These are phyloP conservation scores for Pristis pectinata DNA, from an alignment of 2,797 vertebrate species.

Conservation along the genomic window DNA sequence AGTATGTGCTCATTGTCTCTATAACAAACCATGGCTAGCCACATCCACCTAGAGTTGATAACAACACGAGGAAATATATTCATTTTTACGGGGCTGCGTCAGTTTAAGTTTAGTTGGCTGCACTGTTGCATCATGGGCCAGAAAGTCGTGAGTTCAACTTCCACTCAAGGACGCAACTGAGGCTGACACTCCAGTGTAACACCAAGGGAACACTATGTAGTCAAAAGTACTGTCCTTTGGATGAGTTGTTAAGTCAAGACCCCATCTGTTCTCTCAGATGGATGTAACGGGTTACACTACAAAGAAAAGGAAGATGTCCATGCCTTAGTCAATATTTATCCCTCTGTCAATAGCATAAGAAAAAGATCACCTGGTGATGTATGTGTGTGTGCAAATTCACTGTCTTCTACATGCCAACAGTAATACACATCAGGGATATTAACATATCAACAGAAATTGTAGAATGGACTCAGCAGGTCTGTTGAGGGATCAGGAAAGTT, in stretches of 20 bases:
- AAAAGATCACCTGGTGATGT: too few relatives aligned
- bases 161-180: not conserved
- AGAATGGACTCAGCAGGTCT: too few relatives aligned
- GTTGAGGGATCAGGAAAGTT: too few relatives aligned
- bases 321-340: too few relatives aligned
- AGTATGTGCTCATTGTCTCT: not conserved
- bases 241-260: not conserved
- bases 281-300: not conserved
- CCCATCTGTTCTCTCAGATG: not conserved
- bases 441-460: too few relatives aligned
- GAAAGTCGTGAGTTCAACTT: not conserved
- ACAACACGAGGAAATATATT: not conserved
- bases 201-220: not conserved
- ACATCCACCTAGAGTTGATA: not conserved
- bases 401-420: too few relatives aligned
- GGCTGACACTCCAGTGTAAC: not conserved
- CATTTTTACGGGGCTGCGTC: too few relatives aligned
- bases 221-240: not conserved
- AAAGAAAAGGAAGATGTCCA: too few relatives aligned
- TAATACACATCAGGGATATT: too few relatives aligned
- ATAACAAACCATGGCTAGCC: not conserved
- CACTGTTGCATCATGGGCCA: not conserved
- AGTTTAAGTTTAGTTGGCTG: not conserved
- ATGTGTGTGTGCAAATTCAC: too few relatives aligned
- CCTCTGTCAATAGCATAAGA: too few relatives aligned